Base-by-base conservation (phyloP, 2,888 invertebrate genomes). In the Itoplectis maculator region DNA sequence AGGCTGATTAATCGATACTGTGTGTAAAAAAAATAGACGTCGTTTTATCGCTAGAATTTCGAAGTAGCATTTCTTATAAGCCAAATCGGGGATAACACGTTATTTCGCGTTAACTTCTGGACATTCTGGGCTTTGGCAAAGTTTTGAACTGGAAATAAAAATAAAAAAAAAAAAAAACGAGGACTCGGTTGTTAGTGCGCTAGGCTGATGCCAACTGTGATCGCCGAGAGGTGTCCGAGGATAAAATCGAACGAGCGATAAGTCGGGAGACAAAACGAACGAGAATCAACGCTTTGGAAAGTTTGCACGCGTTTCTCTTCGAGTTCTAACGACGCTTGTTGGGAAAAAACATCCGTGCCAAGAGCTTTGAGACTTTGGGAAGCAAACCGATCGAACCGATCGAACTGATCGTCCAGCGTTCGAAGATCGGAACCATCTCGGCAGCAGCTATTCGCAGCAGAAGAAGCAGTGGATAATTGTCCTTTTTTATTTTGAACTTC, bases 1-100 rank as follows among this genome's bases (percentile, higher is more conserved):
- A 85, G 85, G 75, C 85, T 85, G 85, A 85, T 81, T 84, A 85
- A 76, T 59, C 47, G 78, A 82, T 84, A 82, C 51, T 40, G 68
- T 66, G 59, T 54, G n/a, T n/a, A n/a, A n/a, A 59, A 65, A 78
- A 76, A 78, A 76, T 80, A 61, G n/a, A n/a, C n/a, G n/a, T 49
- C 37, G 42, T 29, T 35, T 35, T 45, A 73, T 47, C 23, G 61
- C 9, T 37, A 15, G 45, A 51, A n/a, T n/a, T n/a, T n/a, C n/a
- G n/a, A n/a, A n/a, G n/a, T 40, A 73, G 73, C 54, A 18, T 18
- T 18, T 61, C 3, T 61, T 37, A 35, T 3, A 35, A 9, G 59
- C 37, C 37, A 18, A 40, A 37, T 37, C 40, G 63, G 6, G 37
- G 13, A 15, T 18, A 29, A 72, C 37, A 9, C 47, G 35, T 73